phyloP scores from a whole-genome alignment of 2,797 vertebrate genomes.

The Pterois miles region DNA sequence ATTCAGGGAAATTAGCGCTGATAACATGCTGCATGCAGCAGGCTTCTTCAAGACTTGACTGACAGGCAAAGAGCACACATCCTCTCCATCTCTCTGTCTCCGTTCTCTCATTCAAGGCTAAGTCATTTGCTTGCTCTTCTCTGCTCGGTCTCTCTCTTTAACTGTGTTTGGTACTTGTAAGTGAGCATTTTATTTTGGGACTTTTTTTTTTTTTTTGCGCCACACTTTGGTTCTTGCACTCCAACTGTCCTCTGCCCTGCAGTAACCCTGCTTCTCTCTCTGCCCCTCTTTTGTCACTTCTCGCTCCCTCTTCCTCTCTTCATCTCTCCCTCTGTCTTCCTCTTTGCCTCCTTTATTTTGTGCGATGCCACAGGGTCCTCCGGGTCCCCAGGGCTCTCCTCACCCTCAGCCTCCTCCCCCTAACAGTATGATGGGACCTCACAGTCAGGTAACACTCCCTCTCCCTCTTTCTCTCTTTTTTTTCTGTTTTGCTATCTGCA shows the following conservation, averaged over 20 bases:
- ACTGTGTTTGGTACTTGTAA: conserved; percentile 51
- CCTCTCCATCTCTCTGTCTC: conserved; percentile 62
- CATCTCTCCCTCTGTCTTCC: conserved; percentile 73
- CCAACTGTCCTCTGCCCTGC: conserved; percentile 86
- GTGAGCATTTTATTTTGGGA: conserved; percentile 52
- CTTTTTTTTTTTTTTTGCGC: conserved; percentile 39
- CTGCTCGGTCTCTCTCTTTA: conserved; percentile 40
- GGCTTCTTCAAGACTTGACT: conserved; percentile 78
- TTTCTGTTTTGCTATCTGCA: conserved; percentile 54
- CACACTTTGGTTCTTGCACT: conserved; percentile 73
- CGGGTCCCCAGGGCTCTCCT: conserved; percentile 99
- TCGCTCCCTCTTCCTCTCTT: conserved; percentile 40
- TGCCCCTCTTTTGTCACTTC: conserved; percentile 51
- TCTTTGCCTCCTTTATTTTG: conserved; percentile 85
- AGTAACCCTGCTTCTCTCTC: conserved; percentile 87
- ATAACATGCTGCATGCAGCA: conserved; percentile 79
- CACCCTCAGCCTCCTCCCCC: conserved; percentile 99
- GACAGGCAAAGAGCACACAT: conserved; percentile 74
- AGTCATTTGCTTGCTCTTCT: conserved; percentile 70
- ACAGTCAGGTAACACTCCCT: conserved; percentile 94
- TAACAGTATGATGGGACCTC: conserved; percentile 99
- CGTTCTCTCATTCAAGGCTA: conserved; percentile 56
- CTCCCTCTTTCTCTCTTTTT: conserved; percentile 60
- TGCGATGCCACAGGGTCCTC: conserved; percentile 93
- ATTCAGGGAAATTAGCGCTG: conserved; percentile 78